Conservation (phyloP, 2,113 vertebrate genomes). For the Harpagus bidentatus region DNA sequence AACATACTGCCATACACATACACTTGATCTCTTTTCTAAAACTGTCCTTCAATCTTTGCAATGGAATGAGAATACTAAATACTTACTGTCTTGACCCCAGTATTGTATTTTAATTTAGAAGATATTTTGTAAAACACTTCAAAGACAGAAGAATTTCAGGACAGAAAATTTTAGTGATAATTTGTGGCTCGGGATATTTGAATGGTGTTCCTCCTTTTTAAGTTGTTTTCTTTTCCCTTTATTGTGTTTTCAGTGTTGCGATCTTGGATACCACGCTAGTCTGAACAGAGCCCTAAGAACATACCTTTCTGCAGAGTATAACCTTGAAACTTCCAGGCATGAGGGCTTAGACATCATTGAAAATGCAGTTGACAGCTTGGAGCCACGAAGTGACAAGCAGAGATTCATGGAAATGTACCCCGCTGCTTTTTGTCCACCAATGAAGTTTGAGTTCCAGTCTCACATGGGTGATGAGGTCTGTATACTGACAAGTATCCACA, state of each 20-base stretch:
- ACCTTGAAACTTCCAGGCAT: constrained; percentile 97
- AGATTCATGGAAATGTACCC: constrained; percentile 99
- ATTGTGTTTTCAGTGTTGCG: constrained; percentile 83
- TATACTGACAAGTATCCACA: background rate
- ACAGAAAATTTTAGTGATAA: background rate
- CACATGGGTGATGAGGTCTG: constrained; percentile 98
- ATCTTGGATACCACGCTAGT: constrained; percentile 95
- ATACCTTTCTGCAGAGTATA: constrained; percentile 96
- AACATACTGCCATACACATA: background rate
- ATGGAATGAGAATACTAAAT: background rate
- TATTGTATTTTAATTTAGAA: background rate
- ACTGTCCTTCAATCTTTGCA: background rate
- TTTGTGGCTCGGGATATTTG: background rate
- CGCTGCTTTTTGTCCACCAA: constrained; percentile 91
- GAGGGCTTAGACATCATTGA: constrained; percentile 98
- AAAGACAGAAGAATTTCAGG: background rate
- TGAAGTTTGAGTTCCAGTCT: constrained; percentile 96
- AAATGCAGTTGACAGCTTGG: constrained; percentile 95
- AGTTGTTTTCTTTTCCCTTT: background rate
- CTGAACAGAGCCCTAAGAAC: constrained; percentile 94
- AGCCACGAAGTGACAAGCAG: constrained; percentile 94
- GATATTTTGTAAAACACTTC: background rate
- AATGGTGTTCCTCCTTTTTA: background rate
- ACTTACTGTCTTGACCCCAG: background rate
- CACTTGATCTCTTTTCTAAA: background rate